These are phyloP conservation scores for Seriola rivoliana DNA, from an alignment of 2,113 vertebrate species.

Conservation along the genomic window DNA sequence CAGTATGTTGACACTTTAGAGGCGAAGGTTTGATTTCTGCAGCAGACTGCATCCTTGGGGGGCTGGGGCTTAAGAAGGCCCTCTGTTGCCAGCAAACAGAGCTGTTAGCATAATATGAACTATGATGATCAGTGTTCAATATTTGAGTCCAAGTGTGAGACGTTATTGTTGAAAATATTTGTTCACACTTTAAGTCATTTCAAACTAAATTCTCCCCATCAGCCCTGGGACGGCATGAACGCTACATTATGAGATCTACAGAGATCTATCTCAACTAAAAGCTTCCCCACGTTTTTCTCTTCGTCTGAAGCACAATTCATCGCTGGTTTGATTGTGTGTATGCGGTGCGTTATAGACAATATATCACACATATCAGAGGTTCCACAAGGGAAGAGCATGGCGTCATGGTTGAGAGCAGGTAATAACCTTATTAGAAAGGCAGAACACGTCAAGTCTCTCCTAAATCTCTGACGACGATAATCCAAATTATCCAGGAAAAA, in stretches of 20 bases:
- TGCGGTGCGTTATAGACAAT: slow-evolving; percentile 14
- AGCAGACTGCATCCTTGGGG: too few relatives aligned
- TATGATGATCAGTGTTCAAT: neutral
- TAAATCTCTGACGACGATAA: slow-evolving; percentile 72
- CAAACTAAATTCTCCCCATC: neutral
- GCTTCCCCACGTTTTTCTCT: slow-evolving; percentile 4
- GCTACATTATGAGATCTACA: neutral
- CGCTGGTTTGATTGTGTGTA: slow-evolving; percentile 13
- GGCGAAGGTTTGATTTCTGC: neutral
- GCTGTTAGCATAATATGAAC: neutral
- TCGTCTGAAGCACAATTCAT: slow-evolving; percentile 13
- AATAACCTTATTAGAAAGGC: slow-evolving; percentile 63
- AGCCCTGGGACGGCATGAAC: neutral
- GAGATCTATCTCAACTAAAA: slow-evolving; percentile 22
- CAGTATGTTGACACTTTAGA: too few relatives aligned
- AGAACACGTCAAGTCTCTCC: slow-evolving; percentile 46
- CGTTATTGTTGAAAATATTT: neutral
- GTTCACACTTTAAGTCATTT: neutral
- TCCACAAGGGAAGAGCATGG: slow-evolving; percentile 13
- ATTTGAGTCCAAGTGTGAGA: neutral
- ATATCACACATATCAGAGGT: slow-evolving; percentile 18
- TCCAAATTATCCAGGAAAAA: slow-evolving; percentile 76
- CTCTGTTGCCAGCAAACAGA: neutral
- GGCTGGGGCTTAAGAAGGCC: neutral
- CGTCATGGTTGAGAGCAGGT: slow-evolving; percentile 43